phyloP scores from a whole-genome alignment of 2,113 vertebrate genomes.

The Elaphurus davidianus region DNA sequence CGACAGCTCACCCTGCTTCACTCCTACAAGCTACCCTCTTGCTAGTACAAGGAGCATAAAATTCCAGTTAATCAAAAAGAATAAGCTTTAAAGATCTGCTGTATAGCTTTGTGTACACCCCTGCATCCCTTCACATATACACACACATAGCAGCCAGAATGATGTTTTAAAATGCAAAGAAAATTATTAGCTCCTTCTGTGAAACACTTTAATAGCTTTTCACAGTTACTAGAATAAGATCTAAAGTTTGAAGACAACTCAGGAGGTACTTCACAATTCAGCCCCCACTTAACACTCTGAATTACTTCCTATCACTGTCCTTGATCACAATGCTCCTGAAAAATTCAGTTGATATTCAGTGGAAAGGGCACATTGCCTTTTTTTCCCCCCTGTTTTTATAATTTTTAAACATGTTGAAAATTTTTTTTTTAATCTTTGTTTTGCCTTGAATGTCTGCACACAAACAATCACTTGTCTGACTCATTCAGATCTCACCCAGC shows the following conservation, averaged over 20 bases:
- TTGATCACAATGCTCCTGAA: neutral
- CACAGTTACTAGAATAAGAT: neutral
- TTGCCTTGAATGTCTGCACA: neutral
- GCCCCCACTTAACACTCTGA: neutral
- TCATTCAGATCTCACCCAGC: neutral
- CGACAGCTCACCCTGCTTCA: neutral
- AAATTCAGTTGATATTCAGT: neutral
- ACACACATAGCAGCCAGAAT: neutral
- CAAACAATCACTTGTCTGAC: neutral
- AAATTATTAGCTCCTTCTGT: neutral
- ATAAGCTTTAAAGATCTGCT: neutral
- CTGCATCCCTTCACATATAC: neutral
- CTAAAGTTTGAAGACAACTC: neutral
- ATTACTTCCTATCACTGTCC: neutral
- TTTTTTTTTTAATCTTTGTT: neutral
- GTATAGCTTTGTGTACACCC: neutral
- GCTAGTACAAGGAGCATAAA: neutral
- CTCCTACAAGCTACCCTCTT: neutral
- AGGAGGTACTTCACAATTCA: neutral
- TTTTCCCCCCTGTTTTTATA: accelerated
- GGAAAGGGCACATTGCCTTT: neutral
- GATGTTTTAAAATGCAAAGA: neutral
- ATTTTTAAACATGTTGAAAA: neutral
- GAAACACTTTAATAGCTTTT: neutral
- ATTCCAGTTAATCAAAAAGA: neutral